Evolutionary conservation across 1,140 invertebrate species (phyloP), one percentile per base, ranked within the genome.

Genomic region (Psilanteris sp.): DNA sequence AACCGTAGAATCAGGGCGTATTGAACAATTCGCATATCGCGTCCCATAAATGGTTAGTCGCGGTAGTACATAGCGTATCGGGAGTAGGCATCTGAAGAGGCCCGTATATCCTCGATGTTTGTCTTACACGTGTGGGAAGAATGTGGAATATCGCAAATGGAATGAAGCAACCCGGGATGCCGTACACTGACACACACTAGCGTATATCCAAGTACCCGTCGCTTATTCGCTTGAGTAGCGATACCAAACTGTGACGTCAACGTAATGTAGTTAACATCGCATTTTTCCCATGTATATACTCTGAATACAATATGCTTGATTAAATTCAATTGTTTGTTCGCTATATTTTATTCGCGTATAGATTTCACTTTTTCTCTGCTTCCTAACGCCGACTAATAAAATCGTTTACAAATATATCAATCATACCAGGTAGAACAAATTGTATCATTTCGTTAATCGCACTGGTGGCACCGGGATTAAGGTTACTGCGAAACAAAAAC

Each of bases 81-180:
- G 79, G 78, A 79, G 77, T 78, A 83, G 77, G 79, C 81, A 85
- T 86, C 84, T 82, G 70, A 82, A 62, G 70, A 81, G 67, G 18
- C 46, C 61, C 46, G 62, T 70, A 54, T 71, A 72, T 66, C 66
- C 79, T 81, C 80, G 74, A 78, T 79, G 75, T 84, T 79, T 83
- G 79, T 80, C 78, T 78, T 80, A 83, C 84, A 84, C 83, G 84
- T 87, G 84, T 87, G 85, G 85, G 84, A 87, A 87, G 83, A 87
- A 87, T 87, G 85, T 87, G 82, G 83, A 87, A 85, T 87, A 87
- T 85, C 82, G 81, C 79, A 78, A 79, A 83, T 81, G 83, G 81
- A 85, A 85, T 85, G 84, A 84, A 78, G 85, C 81, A 85, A 85
- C 79, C 71, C 73, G 74, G 72, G 73, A 83, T 79, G 79, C 79